Evolutionary conservation across 2,113 vertebrate species (phyloP).

Genomic region (Silurus meridionalis): DNA sequence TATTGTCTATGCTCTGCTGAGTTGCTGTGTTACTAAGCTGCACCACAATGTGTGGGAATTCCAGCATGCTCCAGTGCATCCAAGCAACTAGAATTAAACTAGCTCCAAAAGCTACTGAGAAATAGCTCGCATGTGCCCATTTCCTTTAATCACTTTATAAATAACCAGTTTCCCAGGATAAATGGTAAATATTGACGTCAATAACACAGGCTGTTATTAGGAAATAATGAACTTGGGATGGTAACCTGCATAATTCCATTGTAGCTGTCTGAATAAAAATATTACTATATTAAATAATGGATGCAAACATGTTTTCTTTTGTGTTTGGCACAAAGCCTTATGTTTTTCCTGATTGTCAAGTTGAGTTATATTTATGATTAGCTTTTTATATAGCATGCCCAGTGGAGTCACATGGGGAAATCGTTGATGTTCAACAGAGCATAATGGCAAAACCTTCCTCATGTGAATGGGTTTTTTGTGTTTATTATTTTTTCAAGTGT

Average conservation of each 20-base stretch:
- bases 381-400: neutral
- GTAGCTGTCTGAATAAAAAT: too few relatives aligned
- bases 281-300: neutral
- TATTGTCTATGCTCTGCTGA: slow-evolving; percentile 65
- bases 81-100: slow-evolving; percentile 54
- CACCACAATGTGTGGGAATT: slow-evolving; percentile 66
- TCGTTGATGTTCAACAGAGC: neutral
- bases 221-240: neutral
- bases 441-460: neutral
- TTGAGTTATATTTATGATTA: slow-evolving; percentile 18
- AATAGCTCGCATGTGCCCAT: slow-evolving; percentile 34
- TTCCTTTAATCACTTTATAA: neutral
- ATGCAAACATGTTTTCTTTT: slow-evolving; percentile 2
- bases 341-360: slow-evolving; percentile 11
- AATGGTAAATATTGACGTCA: neutral
- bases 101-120: slow-evolving; percentile 49
- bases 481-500: neutral
- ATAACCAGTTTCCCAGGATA: neutral
- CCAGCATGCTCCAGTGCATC: slow-evolving; percentile 48
- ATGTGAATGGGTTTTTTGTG: neutral
- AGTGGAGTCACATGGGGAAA: slow-evolving; percentile 7
- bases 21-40: slow-evolving; percentile 70
- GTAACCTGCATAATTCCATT: neutral
- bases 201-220: neutral
- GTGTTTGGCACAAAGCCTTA: neutral